A percentile compares a stretch with the other conserved stretches of the same genome.
These are phyloP conservation scores for Otus scops DNA, from an alignment of 2,797 vertebrate species.

Conservation along the genomic window DNA sequence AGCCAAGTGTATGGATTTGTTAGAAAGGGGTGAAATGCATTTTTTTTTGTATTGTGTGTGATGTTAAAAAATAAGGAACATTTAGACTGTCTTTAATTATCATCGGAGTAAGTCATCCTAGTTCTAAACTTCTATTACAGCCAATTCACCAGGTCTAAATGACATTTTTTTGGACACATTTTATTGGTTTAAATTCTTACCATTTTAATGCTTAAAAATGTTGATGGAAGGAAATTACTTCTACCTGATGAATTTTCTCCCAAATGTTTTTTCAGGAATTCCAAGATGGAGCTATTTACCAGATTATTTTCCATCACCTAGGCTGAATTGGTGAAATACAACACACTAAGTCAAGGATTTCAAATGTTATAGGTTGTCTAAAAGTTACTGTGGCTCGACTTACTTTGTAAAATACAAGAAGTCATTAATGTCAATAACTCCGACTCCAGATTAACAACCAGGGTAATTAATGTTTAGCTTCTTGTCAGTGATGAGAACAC, in stretches of 20 bases:
- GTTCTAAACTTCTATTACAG: not conserved
- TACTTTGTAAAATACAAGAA: not conserved
- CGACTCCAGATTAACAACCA: not conserved
- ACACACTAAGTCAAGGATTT: not conserved
- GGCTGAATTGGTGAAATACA: not conserved
- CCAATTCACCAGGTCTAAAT: not conserved
- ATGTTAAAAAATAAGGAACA: not conserved
- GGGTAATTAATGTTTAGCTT: not conserved
- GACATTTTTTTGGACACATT: not conserved
- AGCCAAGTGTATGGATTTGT: not conserved
- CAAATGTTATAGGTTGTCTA: not conserved
- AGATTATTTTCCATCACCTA: not conserved
- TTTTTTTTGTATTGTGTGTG: not conserved
- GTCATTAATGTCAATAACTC: not conserved
- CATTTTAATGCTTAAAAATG: not conserved
- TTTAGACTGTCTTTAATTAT: not conserved
- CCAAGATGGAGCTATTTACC: not conserved
- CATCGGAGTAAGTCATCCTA: not conserved
- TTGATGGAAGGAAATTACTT: not conserved
- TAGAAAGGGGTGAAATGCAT: not conserved
- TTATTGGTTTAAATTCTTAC: not conserved
- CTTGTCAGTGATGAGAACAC: not conserved
- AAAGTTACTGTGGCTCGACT: accelerated
- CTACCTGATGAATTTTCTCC: not conserved
- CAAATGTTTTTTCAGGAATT: not conserved